Conservation (phyloP, 1,140 invertebrate species). For the Drosophila pruinosa region DNA sequence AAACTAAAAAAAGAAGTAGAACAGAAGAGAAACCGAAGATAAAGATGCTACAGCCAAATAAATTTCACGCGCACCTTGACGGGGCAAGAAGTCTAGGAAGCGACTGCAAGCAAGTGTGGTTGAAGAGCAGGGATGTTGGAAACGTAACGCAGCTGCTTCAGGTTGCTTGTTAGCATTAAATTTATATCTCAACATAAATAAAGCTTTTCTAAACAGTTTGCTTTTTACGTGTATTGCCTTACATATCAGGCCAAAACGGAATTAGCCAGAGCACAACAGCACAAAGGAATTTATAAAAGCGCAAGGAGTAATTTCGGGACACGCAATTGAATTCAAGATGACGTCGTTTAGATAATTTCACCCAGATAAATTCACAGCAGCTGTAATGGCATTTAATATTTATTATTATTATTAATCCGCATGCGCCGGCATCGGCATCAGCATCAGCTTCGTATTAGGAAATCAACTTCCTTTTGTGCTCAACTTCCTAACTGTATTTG, state of each 20-base stretch:
- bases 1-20: slow-evolving; percentile 20
- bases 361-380: slow-evolving; percentile 63
- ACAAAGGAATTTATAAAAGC: slow-evolving; percentile 16
- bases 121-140: too few relatives aligned
- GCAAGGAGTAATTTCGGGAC: slow-evolving; percentile 42
- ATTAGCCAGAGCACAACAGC: slow-evolving; percentile 43
- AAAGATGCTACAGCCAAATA: slow-evolving; percentile 67
- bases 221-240: slow-evolving; percentile 44
- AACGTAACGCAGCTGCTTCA: slow-evolving; percentile 47
- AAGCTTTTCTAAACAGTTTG: slow-evolving; percentile 78
- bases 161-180: slow-evolving; percentile 73
- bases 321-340: slow-evolving; percentile 74
- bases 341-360: slow-evolving; percentile 77
- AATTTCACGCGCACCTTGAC: slow-evolving; percentile 67
- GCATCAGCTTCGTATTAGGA: not conserved
- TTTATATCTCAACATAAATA: slow-evolving; percentile 77
- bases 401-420: slow-evolving; percentile 80
- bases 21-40: slow-evolving; percentile 14
- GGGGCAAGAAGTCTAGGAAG: not conserved
- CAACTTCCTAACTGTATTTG: not conserved
- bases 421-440: slow-evolving; percentile 40
- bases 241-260: not conserved
- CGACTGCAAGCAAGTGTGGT: too few relatives aligned
- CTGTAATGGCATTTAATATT: slow-evolving; percentile 80
- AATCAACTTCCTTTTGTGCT: slow-evolving; percentile 26